Evolutionary conservation across 2,888 invertebrate species (phyloP), one percentile per base, ranked within the genome.

Genomic region (Pandemis cinnamomeana): DNA sequence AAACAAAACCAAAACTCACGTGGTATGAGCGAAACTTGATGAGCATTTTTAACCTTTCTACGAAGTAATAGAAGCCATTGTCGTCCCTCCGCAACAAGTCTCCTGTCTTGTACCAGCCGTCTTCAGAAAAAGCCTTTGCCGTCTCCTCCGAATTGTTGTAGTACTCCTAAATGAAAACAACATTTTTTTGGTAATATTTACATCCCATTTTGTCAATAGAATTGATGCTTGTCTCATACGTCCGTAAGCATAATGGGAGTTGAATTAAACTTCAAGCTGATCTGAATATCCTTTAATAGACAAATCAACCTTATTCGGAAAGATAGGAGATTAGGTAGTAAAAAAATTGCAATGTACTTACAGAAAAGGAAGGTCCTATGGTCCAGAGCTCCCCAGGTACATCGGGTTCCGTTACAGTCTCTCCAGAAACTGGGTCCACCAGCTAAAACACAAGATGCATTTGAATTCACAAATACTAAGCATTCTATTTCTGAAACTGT

Each of bases 361-460:
- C 91, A 67, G 86, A 71, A 77, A 92, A 91, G 36, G 80, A 10
- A 0, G 79, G 75, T 7, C 87, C 86, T 76, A 87, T 88, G 0
- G 78, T 80, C 85, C 85, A 89, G 4, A 91, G 0, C 61, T 92
- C 91, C 11, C 92, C 92, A 0, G 84, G 76, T 0, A 85, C 82
- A 46, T 87, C 82, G 0, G 92, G 86, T 75, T 89, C 87, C 2
- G 83, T 89, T 67, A 92, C 84, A 79, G 87, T 90, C n/a, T 79
- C 78, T 0, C 83, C 87, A 0, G 87, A 89, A 1, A 88, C 87
- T 5, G 85, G 84, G 75, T 92, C 87, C 0, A 91, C 84, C 11
- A 92, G 73, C 92, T 93, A 83, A n/a, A 85, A 88, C 0, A 8
- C 27, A 36, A 36, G 27, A 36, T 36, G 27, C 27, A 36, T 36